These are phyloP conservation scores for Bombus balteatus DNA, from an alignment of 1,140 invertebrate species.

Conservation along the genomic window DNA sequence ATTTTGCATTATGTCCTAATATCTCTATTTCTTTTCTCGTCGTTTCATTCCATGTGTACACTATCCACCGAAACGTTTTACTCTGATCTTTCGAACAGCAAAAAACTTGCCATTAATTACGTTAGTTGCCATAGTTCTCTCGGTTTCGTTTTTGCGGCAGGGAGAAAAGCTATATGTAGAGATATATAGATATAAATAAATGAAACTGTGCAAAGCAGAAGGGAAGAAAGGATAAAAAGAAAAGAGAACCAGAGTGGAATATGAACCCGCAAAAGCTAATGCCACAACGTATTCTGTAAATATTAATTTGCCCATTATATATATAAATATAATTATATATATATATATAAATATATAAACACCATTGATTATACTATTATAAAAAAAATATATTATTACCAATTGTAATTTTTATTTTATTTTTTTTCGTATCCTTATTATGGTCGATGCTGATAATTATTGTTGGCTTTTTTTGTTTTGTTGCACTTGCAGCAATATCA, in stretches of 20 bases:
- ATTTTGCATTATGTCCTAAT: constrained; percentile 11
- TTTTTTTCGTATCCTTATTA: constrained; percentile 38
- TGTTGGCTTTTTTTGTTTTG: constrained; percentile 18
- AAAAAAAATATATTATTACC: constrained; percentile 75
- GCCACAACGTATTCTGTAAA: constrained; percentile 78
- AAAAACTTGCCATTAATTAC: constrained; percentile 78
- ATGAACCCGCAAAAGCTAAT: constrained; percentile 69
- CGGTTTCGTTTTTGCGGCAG: constrained; percentile 64
- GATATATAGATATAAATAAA: constrained; percentile 47
- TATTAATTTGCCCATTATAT: constrained; percentile 75
- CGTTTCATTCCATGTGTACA: constrained; percentile 62
- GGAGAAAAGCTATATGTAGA: constrained; percentile 59
- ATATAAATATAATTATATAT: constrained; percentile 54
- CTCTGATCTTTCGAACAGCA: constrained; percentile 59
- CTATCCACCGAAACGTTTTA: constrained; percentile 37
- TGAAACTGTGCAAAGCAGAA: constrained; percentile 1
- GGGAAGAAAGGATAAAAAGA: not conserved
- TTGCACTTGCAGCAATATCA: constrained; percentile 2
- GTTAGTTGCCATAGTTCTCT: constrained; percentile 78
- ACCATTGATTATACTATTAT: constrained; percentile 77
- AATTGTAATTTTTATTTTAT: constrained; percentile 77
- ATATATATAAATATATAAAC: constrained; percentile 61
- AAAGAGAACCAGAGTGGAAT: constrained; percentile 18
- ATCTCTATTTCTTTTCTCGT: constrained; percentile 29
- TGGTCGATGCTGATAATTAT: constrained; percentile 15